Percentiles rank a stretch among this genome's conserved stretches.
phyloP scores from a whole-genome alignment of 2,888 invertebrate genomes.

The Azorinus chamasolen region DNA sequence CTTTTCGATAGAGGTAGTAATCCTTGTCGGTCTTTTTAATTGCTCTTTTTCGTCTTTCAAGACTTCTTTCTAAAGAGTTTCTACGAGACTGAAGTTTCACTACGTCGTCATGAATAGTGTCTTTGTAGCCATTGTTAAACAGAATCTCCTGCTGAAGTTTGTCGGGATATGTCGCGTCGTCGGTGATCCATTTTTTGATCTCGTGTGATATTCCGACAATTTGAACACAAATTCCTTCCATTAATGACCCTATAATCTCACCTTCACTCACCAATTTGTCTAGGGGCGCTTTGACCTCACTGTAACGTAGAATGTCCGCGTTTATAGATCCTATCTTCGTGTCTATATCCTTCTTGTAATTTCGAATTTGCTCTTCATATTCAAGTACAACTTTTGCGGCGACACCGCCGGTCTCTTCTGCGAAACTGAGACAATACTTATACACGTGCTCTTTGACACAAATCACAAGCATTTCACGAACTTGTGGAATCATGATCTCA shows the following conservation, averaged over 20 bases:
- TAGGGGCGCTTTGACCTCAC: constrained; percentile 71
- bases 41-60: constrained; percentile 66
- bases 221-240: constrained; percentile 75
- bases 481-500: constrained; percentile 68
- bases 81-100: constrained; percentile 61
- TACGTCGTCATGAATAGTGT: constrained; percentile 71
- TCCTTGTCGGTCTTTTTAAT: constrained; percentile 61
- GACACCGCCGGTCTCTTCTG: constrained; percentile 71
- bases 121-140: constrained; percentile 71
- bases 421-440: constrained; percentile 76
- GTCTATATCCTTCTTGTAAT: constrained; percentile 69
- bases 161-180: constrained; percentile 75
- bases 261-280: constrained; percentile 70
- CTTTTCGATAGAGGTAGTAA: constrained; percentile 63
- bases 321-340: constrained; percentile 67
- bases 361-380: constrained; percentile 69
- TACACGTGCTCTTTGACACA: constrained; percentile 73
- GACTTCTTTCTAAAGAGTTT: constrained; percentile 46
- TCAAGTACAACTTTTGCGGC: constrained; percentile 70
- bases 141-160: constrained; percentile 74
- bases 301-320: constrained; percentile 71
- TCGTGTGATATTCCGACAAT: constrained; percentile 73
- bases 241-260: constrained; percentile 61
- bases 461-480: constrained; percentile 64
- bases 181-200: constrained; percentile 73